phyloP scores from a whole-genome alignment of 2,797 vertebrate species.

The Huso huso region DNA sequence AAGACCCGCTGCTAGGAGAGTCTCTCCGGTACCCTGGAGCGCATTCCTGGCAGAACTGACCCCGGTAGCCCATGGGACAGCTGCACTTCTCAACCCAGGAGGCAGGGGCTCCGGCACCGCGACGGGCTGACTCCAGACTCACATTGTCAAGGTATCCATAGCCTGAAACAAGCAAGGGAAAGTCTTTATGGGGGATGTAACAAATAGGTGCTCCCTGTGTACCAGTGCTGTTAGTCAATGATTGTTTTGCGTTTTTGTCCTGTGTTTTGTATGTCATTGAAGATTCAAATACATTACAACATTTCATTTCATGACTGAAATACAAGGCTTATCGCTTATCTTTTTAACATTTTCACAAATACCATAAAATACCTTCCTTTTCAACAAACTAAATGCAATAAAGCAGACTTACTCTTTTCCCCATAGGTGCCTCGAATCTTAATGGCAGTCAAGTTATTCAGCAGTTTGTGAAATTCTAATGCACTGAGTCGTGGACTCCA shows the following conservation, averaged over 20 bases:
- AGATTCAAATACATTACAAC: too few relatives aligned
- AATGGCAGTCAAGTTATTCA: constrained; percentile 81
- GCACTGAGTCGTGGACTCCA: constrained; percentile 78
- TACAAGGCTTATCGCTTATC: too few relatives aligned
- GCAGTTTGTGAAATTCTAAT: constrained; percentile 69
- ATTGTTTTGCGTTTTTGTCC: too few relatives aligned
- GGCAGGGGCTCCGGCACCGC: constrained; percentile 46
- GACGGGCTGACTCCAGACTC: constrained; percentile 65
- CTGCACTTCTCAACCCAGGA: constrained; percentile 76
- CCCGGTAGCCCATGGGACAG: constrained; percentile 65
- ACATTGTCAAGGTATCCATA: constrained; percentile 80
- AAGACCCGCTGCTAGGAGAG: constrained; percentile 45
- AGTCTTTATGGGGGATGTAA: too few relatives aligned
- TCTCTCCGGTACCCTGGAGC: constrained; percentile 66
- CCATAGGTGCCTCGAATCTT: constrained; percentile 82
- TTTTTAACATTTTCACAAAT: too few relatives aligned
- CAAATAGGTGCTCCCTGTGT: too few relatives aligned
- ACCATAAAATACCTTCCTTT: too few relatives aligned
- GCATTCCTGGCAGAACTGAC: constrained; percentile 77
- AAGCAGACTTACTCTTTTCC: constrained; percentile 63
- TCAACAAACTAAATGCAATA: too few relatives aligned
- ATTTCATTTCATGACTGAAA: too few relatives aligned
- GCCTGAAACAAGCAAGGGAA: constrained; percentile 48
- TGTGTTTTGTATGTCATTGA: too few relatives aligned
- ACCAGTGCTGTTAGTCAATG: too few relatives aligned